These are phyloP conservation scores for Hydrochoerus hydrochaeris DNA, from an alignment of 2,113 vertebrate genomes.

Conservation along the genomic window DNA sequence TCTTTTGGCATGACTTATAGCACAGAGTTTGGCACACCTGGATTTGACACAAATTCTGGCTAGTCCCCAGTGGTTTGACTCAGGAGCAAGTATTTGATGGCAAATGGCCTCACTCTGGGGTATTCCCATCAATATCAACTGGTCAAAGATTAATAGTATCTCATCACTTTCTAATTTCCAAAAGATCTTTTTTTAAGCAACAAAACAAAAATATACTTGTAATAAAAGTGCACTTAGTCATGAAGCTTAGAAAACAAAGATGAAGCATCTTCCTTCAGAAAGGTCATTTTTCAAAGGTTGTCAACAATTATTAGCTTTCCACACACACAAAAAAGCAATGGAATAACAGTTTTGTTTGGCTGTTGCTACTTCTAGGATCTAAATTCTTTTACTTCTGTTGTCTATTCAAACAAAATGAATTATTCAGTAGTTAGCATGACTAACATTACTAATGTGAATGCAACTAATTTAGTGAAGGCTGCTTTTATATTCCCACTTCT, in stretches of 20 bases:
- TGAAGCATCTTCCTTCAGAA: not conserved
- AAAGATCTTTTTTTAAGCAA: not conserved
- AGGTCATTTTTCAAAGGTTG: not conserved
- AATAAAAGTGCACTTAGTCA: constrained; percentile 8
- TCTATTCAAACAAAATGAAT: not conserved
- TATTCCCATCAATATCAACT: not conserved
- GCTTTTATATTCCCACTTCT: not conserved
- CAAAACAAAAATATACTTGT: not conserved
- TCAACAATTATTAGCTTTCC: not conserved
- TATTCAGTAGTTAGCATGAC: not conserved
- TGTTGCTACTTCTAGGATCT: not conserved
- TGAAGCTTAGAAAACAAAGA: constrained; percentile 45
- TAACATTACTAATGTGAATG: not conserved
- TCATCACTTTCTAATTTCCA: not conserved
- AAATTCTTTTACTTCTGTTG: not conserved
- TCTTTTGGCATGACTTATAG: too few relatives aligned
- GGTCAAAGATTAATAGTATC: not conserved
- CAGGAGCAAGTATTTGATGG: not conserved
- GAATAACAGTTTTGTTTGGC: not conserved
- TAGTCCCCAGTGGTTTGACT: not conserved
- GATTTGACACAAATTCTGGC: accelerated
- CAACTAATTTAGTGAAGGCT: not conserved
- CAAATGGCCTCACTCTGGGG: not conserved
- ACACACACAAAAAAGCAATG: not conserved
- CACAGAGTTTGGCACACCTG: not conserved